phyloP scores from a whole-genome alignment of 92 coral and sea anemone genomes.

The Paramuricea clavata region DNA sequence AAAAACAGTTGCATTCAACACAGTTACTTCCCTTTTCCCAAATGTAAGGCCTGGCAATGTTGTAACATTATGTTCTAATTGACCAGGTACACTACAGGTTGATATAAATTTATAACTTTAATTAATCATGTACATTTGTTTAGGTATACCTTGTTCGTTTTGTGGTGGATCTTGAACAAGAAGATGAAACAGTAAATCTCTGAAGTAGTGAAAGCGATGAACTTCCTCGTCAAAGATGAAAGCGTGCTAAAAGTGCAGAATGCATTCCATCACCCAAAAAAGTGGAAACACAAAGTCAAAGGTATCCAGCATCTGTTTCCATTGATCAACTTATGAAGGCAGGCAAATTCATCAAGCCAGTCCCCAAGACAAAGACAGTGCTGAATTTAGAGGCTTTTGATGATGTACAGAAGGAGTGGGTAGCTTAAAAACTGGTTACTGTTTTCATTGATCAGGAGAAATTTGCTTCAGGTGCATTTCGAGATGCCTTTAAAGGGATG shows the following conservation, averaged over 20 bases:
- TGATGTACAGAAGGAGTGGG: constrained; percentile 58
- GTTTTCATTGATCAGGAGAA: constrained; percentile 65
- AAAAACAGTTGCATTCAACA: too few species aligned
- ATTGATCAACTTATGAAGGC: constrained; percentile 75
- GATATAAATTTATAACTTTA: too few species aligned
- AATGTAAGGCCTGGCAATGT: too few species aligned
- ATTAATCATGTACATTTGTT: too few species aligned
- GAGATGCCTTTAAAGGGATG: constrained; percentile 78
- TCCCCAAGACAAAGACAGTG: constrained; percentile 61
- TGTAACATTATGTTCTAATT: too few species aligned
- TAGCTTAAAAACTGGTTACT: constrained; percentile 50
- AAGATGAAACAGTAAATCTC: constrained; percentile 63
- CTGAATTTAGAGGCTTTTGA: constrained; percentile 73
- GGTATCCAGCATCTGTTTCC: constrained; percentile 76
- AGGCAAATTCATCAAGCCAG: constrained; percentile 74
- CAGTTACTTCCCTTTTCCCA: too few species aligned
- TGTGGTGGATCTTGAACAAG: constrained; percentile 64
- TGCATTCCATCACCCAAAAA: constrained; percentile 65
- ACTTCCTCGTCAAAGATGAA: constrained; percentile 47
- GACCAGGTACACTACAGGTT: too few species aligned
- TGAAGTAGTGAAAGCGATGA: constrained; percentile 49
- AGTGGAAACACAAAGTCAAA: too few species aligned
- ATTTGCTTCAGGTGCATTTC: constrained; percentile 80
- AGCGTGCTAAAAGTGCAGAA: constrained; percentile 72
- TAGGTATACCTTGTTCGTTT: constrained; percentile 74